Percentiles rank a stretch among this genome's conserved stretches.
These are phyloP conservation scores for Zapornia atra DNA, from an alignment of 2,113 vertebrate species.

Conservation along the genomic window DNA sequence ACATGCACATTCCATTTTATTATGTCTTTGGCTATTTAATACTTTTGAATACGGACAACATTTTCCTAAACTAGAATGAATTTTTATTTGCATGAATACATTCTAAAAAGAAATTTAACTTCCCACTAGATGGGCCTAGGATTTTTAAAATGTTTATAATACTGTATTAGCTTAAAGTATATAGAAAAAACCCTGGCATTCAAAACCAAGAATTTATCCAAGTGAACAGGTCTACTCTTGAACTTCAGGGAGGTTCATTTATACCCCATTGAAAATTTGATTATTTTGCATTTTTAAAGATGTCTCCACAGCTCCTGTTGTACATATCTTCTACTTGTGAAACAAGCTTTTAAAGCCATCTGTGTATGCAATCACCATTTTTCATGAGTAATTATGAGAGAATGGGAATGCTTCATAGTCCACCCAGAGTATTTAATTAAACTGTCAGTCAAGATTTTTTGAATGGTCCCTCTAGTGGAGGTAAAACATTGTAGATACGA, in stretches of 20 bases:
- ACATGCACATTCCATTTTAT: background rate
- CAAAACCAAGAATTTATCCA: background rate
- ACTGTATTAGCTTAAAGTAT: background rate
- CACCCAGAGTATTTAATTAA: conserved; percentile 31
- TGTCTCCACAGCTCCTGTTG: background rate
- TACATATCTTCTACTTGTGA: background rate
- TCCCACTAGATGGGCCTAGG: background rate
- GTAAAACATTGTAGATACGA: conserved; percentile 17
- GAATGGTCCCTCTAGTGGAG: background rate
- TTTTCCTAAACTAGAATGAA: background rate
- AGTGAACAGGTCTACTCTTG: background rate
- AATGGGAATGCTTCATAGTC: conserved; percentile 34
- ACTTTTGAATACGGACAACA: background rate
- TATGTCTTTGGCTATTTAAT: background rate
- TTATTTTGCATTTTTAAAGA: background rate
- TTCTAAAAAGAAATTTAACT: background rate
- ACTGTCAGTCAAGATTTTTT: conserved; percentile 12
- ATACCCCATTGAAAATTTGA: background rate
- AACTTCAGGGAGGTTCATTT: background rate
- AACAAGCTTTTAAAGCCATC: background rate
- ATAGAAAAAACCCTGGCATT: background rate
- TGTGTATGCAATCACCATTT: background rate
- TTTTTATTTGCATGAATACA: background rate
- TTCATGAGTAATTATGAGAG: conserved; percentile 1
- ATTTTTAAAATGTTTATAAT: background rate